phyloP scores from a whole-genome alignment of 2,797 vertebrate species.

The Micropoecilia bifurca region DNA sequence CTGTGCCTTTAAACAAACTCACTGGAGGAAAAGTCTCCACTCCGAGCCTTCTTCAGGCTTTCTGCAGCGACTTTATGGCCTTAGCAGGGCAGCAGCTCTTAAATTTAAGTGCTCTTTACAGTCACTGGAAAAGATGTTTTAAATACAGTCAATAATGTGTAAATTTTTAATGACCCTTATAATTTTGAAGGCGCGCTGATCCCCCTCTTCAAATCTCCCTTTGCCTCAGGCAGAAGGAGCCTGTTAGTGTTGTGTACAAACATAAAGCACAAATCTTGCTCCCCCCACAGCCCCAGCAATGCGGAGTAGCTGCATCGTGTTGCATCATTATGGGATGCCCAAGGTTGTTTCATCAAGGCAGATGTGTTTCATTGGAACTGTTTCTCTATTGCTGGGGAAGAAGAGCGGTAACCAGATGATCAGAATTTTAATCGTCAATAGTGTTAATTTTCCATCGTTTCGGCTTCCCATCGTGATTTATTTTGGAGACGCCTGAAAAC shows the following conservation, averaged over 20 bases:
- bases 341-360: slow-evolving; percentile 53
- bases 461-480: not conserved
- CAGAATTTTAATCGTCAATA: not conserved
- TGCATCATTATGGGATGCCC: slow-evolving; percentile 63
- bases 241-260: slow-evolving; percentile 73
- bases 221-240: slow-evolving; percentile 73
- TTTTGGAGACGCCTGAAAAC: not conserved
- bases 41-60: slow-evolving; percentile 69
- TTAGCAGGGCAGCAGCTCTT: slow-evolving; percentile 80
- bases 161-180: slow-evolving; percentile 82
- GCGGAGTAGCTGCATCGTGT: slow-evolving; percentile 50
- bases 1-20: slow-evolving; percentile 71
- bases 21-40: slow-evolving; percentile 55
- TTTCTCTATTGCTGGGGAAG: slow-evolving; percentile 21
- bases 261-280: slow-evolving; percentile 61
- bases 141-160: slow-evolving; percentile 83
- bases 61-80: slow-evolving; percentile 80
- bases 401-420: not conserved
- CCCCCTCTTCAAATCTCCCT: slow-evolving; percentile 72
- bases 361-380: slow-evolving; percentile 45
- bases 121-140: slow-evolving; percentile 82
- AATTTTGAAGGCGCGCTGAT: slow-evolving; percentile 77
- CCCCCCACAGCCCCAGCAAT: slow-evolving; percentile 13
- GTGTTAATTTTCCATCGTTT: slow-evolving; percentile 1
- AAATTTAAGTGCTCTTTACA: slow-evolving; percentile 82